Base-by-base conservation (phyloP, 2,797 vertebrate species). In the Apodemus agrarius region DNA sequence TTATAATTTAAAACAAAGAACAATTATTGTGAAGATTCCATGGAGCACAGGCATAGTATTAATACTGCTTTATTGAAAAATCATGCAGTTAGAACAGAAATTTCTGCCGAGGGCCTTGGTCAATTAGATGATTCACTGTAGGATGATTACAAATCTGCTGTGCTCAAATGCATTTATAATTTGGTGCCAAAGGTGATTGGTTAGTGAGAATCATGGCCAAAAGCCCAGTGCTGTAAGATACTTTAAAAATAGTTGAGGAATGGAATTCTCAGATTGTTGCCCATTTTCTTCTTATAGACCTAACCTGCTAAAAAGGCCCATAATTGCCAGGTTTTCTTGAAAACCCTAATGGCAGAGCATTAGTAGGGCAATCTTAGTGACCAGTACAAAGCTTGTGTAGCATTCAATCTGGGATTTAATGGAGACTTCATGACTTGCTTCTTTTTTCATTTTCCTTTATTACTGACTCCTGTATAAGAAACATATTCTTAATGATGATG, bases 171-270 rank as follows among this genome's bases (percentile, higher is more conserved):
- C 93, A 49, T 69, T 95, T 59, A 85, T 74, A 72, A 19, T 80
- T 90, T 89, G 82, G n/a, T 94, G 46, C 65, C n/a, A 37, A 61
- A 59, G 82, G 17, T 94, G 54, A 69, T 59, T 89, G 63, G 69
- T 94, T 89, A 86, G n/a, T 85, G 54, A 75, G 76, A 94, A 49
- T 89, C 37, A 91, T 79, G 46, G 63, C 54, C 43, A 65, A 88
- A 91, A 92, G 61, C 69, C 34, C 49, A 76, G 11, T 65, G 24
- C 86, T 90, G 79, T 90, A 94, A 94, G 37, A 95, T 78, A 92
- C 31, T 46, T 65, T 79, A 31, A 94, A 96, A 95, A 83, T 89
- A 93, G 65, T 94, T 61, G 40, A 97, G 46, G 72, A 92, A 22
- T 89, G 88, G 37, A 92, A 92, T 88, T 88, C 75, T 76, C 65